Conservation (phyloP, 2,113 vertebrate species). For the Fulica atra region DNA sequence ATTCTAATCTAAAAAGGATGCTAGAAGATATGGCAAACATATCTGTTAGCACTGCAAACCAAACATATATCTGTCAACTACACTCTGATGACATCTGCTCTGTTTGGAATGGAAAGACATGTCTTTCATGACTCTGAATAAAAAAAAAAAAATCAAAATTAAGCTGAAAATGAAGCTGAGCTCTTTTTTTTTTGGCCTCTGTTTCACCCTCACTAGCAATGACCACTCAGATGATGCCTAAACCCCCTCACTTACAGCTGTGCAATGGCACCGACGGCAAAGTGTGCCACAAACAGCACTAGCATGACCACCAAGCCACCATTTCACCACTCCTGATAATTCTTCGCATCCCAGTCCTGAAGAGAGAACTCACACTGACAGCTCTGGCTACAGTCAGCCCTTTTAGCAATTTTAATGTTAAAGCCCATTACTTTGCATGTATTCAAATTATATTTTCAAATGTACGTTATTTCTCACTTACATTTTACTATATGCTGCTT, state of each 20-base stretch:
- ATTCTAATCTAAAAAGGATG: not conserved
- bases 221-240: not conserved
- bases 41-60: not conserved
- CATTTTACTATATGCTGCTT: not conserved
- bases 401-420: not conserved
- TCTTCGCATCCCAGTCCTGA: not conserved
- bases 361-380: not conserved
- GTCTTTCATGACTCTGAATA: not conserved
- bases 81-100: not conserved
- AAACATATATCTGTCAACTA: not conserved
- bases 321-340: not conserved
- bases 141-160: not conserved
- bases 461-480: not conserved
- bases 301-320: not conserved
- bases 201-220: not conserved
- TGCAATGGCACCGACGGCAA: not conserved
- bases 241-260: not conserved
- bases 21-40: not conserved
- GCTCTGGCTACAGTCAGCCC: not conserved
- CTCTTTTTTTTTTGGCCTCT: not conserved
- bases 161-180: not conserved
- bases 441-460: not conserved
- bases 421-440: not conserved
- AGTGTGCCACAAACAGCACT: accelerated
- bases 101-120: not conserved